These are phyloP conservation scores for Tragelaphus oryx DNA, from an alignment of 2,797 vertebrate genomes.

Conservation along the genomic window DNA sequence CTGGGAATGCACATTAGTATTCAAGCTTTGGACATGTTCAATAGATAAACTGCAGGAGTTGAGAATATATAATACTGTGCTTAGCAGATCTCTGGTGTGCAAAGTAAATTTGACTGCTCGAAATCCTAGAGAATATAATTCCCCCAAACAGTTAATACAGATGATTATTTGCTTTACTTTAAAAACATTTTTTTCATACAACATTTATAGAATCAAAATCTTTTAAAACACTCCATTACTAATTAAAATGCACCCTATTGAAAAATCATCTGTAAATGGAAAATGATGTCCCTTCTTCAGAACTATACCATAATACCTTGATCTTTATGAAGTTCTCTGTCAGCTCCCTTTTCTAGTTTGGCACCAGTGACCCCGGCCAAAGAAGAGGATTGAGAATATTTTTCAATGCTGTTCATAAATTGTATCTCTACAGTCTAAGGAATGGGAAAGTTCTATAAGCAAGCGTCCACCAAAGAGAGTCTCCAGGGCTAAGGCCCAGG, in stretches of 20 bases:
- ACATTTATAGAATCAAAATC: slow-evolving; percentile 34
- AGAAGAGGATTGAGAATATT: not conserved
- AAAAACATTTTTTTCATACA: slow-evolving; percentile 5
- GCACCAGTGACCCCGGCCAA: not conserved
- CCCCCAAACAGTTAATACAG: slow-evolving; percentile 60
- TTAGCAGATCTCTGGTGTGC: slow-evolving; percentile 89
- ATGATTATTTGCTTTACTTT: slow-evolving; percentile 32
- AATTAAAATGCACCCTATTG: not conserved
- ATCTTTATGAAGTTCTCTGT: not conserved
- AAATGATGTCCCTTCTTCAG: not conserved
- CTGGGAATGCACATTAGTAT: slow-evolving; percentile 67
- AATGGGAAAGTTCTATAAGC: not conserved
- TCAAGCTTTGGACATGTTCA: slow-evolving; percentile 87
- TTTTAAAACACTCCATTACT: slow-evolving; percentile 25
- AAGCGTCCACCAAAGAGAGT: not conserved
- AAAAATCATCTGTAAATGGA: not conserved
- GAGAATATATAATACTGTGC: slow-evolving; percentile 91
- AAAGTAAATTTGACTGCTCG: slow-evolving; percentile 93
- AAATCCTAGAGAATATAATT: slow-evolving; percentile 87
- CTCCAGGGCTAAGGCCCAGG: not conserved
- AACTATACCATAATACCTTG: not conserved
- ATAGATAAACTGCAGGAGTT: slow-evolving; percentile 93
- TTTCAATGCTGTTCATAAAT: not conserved
- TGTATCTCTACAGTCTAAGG: not conserved
- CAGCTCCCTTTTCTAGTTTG: not conserved